These are phyloP conservation scores for Phortica variegata DNA, from an alignment of 1,140 invertebrate species.

Conservation along the genomic window DNA sequence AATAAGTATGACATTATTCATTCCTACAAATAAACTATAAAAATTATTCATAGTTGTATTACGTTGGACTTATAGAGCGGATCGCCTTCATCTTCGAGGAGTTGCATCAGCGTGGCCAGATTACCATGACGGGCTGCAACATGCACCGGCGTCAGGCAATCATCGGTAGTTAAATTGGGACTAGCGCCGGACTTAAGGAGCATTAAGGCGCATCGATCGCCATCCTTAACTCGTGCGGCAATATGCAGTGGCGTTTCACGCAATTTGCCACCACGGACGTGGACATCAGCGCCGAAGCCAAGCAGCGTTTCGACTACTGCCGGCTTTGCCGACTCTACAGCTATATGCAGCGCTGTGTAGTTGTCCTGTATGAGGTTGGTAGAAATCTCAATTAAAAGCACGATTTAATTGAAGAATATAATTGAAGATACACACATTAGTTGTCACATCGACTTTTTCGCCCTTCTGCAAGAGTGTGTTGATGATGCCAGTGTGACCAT, in stretches of 20 bases:
- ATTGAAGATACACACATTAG: conserved; percentile 72
- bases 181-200: conserved; percentile 95
- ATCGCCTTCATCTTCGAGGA: conserved; percentile 90
- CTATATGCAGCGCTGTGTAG: conserved; percentile 97
- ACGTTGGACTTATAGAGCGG: conserved; percentile 88
- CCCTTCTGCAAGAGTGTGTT: conserved; percentile 93
- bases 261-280: conserved; percentile 85
- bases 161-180: conserved; percentile 87
- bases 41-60: too few species aligned
- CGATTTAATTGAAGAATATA: background rate
- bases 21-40: conserved; percentile 5
- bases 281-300: conserved; percentile 95
- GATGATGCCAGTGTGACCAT: conserved; percentile 96
- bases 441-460: conserved; percentile 92
- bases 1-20: too few species aligned
- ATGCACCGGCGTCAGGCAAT: conserved; percentile 92
- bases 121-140: conserved; percentile 88
- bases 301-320: conserved; percentile 94
- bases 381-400: background rate
- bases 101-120: conserved; percentile 76
- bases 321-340: conserved; percentile 94
- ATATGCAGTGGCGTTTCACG: conserved; percentile 95
- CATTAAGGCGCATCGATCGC: conserved; percentile 96
- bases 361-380: conserved; percentile 73
- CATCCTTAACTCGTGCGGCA: conserved; percentile 87